phyloP scores from a whole-genome alignment of 2,797 vertebrate genomes.

The Spinus olivaceus region DNA sequence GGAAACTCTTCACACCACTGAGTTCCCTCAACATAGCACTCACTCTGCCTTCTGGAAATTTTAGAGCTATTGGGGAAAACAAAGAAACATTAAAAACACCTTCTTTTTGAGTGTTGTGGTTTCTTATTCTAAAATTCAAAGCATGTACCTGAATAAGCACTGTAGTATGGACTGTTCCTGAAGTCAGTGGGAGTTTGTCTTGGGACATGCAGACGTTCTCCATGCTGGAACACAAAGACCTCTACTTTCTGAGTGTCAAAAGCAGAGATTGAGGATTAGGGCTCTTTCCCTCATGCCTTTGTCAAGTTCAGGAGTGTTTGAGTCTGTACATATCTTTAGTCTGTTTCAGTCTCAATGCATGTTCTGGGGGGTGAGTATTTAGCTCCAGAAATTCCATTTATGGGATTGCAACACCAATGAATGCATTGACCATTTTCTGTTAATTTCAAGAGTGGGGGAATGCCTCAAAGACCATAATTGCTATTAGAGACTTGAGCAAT shows the following conservation, averaged over 20 bases:
- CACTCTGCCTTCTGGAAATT: background rate
- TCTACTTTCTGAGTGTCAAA: background rate
- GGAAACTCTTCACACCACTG: background rate
- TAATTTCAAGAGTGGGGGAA: background rate
- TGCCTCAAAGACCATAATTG: background rate
- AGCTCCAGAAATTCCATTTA: background rate
- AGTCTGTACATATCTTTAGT: background rate
- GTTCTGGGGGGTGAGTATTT: background rate
- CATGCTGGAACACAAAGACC: background rate
- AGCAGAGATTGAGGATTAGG: background rate
- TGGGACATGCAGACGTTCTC: background rate
- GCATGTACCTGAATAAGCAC: background rate
- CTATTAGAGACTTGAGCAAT: background rate
- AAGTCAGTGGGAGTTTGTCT: background rate
- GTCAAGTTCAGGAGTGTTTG: background rate
- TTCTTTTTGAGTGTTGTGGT: background rate
- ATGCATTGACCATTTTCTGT: background rate
- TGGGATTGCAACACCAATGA: background rate
- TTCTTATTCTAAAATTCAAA: background rate
- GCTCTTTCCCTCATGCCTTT: background rate
- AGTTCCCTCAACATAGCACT: background rate
- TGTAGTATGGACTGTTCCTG: no score
- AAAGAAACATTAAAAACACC: accelerated
- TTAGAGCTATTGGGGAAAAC: background rate
- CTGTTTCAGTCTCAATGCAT: background rate